Evolutionary conservation across 2,888 invertebrate genomes (phyloP).

Genomic region (Priocnemis perturbator): DNA sequence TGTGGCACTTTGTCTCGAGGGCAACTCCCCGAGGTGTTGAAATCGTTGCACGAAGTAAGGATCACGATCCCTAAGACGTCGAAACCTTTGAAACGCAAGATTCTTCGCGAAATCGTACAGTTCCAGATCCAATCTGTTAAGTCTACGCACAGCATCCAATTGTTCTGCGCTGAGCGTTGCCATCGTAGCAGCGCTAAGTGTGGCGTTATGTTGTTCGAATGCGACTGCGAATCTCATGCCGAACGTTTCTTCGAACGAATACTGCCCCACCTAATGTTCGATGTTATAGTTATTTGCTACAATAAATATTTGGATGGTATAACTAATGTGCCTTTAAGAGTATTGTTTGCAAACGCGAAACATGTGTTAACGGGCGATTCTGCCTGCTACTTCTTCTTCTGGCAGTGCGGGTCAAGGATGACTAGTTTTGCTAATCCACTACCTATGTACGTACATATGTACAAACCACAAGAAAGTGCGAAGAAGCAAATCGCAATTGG

Average conservation of each 20-base stretch:
- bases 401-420: too few relatives aligned
- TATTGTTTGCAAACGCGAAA: too few relatives aligned
- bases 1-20: conserved; percentile 84
- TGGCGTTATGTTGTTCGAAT: conserved; percentile 94
- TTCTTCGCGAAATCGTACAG: conserved; percentile 95
- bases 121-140: conserved; percentile 93
- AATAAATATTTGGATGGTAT: background rate
- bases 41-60: conserved; percentile 88
- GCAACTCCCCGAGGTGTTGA: conserved; percentile 89
- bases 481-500: too few relatives aligned
- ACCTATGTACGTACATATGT: too few relatives aligned
- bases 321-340: too few relatives aligned
- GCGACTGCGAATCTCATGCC: conserved; percentile 92
- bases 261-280: conserved; percentile 84
- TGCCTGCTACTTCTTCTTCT: too few relatives aligned
- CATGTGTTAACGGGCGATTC: too few relatives aligned
- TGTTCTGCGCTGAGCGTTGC: conserved; percentile 86
- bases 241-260: conserved; percentile 96
- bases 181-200: conserved; percentile 89
- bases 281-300: conserved; percentile 48
- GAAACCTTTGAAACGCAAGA: conserved; percentile 90
- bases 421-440: too few relatives aligned
- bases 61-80: conserved; percentile 87
- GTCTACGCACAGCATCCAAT: conserved; percentile 83
- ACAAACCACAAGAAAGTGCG: too few relatives aligned